A percentile compares a stretch with the other conserved stretches of the same genome.
Conservation (phyloP, 2,888 invertebrate genomes). For the Drosophila flavopinicola region DNA sequence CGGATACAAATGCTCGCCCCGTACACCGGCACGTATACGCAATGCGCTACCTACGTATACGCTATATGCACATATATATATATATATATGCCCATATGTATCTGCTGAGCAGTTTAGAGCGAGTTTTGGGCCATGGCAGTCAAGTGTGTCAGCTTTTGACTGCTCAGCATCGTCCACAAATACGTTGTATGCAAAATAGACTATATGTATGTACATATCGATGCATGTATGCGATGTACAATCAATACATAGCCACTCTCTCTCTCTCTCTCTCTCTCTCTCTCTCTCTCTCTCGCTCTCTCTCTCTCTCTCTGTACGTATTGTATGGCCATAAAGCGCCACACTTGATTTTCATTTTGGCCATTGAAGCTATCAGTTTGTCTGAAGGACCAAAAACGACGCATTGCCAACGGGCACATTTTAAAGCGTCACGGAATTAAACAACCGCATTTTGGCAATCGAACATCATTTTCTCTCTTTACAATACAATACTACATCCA, state of each 20-base stretch:
- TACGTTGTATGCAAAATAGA: background rate
- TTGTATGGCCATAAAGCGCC: conserved; percentile 33
- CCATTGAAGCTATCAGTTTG: conserved; percentile 33
- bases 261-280: too few relatives aligned
- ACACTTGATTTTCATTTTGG: conserved; percentile 31
- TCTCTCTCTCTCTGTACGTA: conserved; percentile 10
- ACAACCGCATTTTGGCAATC: too few relatives aligned
- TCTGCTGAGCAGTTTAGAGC: conserved; percentile 16
- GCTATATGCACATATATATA: background rate
- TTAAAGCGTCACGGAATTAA: conserved; percentile 17
- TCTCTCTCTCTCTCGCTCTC: too few relatives aligned
- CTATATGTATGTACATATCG: background rate
- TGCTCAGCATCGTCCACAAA: conserved; percentile 24
- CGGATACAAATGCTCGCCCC: conserved; percentile 31
- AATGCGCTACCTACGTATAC: conserved; percentile 17
- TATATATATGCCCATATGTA: background rate
- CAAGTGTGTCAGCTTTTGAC: conserved; percentile 42
- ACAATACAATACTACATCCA: too few relatives aligned
- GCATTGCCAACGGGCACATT: conserved; percentile 19
- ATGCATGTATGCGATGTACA: background rate
- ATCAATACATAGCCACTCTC: conserved; percentile 6
- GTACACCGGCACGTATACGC: conserved; percentile 46
- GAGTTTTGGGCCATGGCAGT: conserved; percentile 18
- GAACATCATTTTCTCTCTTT: too few relatives aligned
- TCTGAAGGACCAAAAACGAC: conserved; percentile 20